Evolutionary conservation across 2,113 vertebrate genomes (phyloP).

Genomic region (Amazona vittata): DNA sequence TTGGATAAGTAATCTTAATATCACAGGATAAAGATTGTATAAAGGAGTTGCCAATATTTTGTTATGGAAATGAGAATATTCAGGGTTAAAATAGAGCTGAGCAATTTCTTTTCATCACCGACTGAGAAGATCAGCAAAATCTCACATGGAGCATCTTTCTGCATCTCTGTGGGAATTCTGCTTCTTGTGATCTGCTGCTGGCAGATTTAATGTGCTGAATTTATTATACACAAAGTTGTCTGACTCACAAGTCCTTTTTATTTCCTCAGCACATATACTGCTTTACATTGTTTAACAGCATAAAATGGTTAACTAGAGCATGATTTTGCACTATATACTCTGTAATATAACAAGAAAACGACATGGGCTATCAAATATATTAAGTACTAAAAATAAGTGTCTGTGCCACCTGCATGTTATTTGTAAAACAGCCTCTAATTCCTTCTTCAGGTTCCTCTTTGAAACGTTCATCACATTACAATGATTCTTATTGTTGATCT

Average conservation of each 20-base stretch:
- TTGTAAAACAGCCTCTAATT: neutral
- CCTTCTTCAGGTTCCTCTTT: neutral
- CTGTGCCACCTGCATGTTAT: neutral
- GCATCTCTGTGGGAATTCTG: constrained; percentile 61
- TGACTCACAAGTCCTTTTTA: constrained; percentile 11
- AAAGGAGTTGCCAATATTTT: constrained; percentile 56
- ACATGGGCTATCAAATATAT: neutral
- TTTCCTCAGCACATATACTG: neutral
- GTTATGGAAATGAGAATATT: constrained; percentile 59
- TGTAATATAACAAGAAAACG: neutral
- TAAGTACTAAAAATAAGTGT: neutral
- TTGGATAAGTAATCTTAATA: constrained; percentile 48
- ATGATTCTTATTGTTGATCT: neutral
- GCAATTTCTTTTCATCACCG: constrained; percentile 1
- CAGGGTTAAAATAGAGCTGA: constrained; percentile 29
- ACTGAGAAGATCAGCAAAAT: constrained; percentile 61
- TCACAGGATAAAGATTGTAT: constrained; percentile 35
- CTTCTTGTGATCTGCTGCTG: constrained; percentile 59
- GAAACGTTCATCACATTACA: neutral
- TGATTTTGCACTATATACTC: neutral
- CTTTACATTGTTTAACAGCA: neutral
- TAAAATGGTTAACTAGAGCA: neutral
- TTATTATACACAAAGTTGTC: constrained; percentile 43
- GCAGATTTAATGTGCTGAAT: constrained; percentile 57
- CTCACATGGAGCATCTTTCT: constrained; percentile 43